These are phyloP conservation scores for Spodoptera littoralis DNA, from an alignment of 2,888 invertebrate genomes.

Conservation along the genomic window DNA sequence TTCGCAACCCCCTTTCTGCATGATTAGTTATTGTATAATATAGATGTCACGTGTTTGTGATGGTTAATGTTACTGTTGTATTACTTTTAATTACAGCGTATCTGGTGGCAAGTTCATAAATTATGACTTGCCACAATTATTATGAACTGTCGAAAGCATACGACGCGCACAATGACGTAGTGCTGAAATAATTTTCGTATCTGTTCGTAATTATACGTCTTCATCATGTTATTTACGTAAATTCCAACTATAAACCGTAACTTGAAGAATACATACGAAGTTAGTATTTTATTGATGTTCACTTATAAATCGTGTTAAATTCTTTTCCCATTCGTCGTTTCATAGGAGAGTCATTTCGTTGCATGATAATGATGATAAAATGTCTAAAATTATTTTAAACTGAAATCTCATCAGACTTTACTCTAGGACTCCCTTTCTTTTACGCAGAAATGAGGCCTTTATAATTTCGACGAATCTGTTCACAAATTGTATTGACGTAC, in stretches of 20 bases:
- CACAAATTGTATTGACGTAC: too few species aligned
- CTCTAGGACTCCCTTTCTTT: too few species aligned
- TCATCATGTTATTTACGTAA: conserved; percentile 14
- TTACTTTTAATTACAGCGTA: conserved; percentile 47
- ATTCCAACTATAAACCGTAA: conserved; percentile 10
- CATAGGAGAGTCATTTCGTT: too few species aligned
- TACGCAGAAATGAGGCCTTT: too few species aligned
- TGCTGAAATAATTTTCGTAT: conserved; percentile 34
- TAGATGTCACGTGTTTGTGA: conserved; percentile 84
- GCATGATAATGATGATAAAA: too few species aligned
- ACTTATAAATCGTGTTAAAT: background rate
- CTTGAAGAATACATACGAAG: background rate
- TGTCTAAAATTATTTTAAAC: too few species aligned
- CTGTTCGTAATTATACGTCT: conserved; percentile 4
- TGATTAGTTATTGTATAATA: conserved; percentile 80
- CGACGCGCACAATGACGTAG: conserved; percentile 28
- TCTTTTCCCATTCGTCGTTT: too few species aligned
- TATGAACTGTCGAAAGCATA: conserved; percentile 39
- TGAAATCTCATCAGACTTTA: too few species aligned
- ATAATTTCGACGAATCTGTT: too few species aligned
- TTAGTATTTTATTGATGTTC: conserved; percentile 10
- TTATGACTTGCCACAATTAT: conserved; percentile 44
- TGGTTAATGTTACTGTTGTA: conserved; percentile 69
- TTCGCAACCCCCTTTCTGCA: conserved; percentile 89
- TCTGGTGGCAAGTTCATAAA: conserved; percentile 33